Percentiles rank a stretch among this genome's conserved stretches.
Conservation (phyloP, 2,113 vertebrate species). For the Epinephelus cyanopodus region DNA sequence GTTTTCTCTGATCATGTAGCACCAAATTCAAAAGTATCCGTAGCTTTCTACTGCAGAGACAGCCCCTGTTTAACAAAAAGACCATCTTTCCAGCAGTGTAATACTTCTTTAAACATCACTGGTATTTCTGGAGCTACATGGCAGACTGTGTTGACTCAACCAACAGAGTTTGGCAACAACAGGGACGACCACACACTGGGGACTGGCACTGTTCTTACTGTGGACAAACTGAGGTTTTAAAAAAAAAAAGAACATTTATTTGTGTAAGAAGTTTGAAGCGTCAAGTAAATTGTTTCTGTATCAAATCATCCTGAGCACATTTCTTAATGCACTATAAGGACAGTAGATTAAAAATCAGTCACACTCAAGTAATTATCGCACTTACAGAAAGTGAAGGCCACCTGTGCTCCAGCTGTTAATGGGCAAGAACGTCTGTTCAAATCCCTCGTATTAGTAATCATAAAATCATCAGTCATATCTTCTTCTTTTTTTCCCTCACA, state of each 20-base stretch:
- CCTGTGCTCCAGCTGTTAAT: neutral
- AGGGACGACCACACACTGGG: slow-evolving; percentile 45
- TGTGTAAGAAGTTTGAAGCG: neutral
- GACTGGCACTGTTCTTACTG: slow-evolving; percentile 57
- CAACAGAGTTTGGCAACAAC: slow-evolving; percentile 58
- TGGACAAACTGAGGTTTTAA: slow-evolving; percentile 27
- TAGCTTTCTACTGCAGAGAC: too few relatives aligned
- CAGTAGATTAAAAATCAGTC: neutral
- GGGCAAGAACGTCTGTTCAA: neutral
- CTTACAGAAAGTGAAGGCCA: neutral
- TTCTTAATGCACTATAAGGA: neutral
- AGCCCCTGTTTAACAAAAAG: too few relatives aligned
- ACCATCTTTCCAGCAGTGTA: too few relatives aligned
- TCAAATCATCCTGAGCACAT: neutral
- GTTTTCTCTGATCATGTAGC: too few relatives aligned
- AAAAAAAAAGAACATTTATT: neutral
- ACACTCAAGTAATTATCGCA: neutral
- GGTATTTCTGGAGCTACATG: slow-evolving; percentile 63
- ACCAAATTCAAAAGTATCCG: too few relatives aligned
- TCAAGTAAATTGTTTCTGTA: neutral
- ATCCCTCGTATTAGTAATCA: neutral
- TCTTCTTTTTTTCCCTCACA: neutral
- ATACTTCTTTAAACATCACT: neutral
- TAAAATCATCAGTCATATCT: neutral
- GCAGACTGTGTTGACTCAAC: slow-evolving; percentile 44